Conservation (phyloP, 2,888 invertebrate species). For the Oegoconia quadripuncta region DNA sequence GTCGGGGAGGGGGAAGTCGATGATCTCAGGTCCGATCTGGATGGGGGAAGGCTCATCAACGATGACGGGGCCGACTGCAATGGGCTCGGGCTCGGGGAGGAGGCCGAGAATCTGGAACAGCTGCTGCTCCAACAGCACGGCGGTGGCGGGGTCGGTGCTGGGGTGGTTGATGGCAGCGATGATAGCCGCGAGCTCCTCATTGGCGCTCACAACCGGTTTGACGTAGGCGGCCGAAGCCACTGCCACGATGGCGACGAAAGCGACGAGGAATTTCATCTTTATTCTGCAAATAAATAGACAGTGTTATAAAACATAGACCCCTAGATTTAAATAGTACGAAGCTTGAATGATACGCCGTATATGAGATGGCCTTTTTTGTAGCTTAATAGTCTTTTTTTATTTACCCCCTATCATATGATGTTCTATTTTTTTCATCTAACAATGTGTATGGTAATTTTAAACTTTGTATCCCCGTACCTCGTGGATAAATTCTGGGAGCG, state of each 20-base stretch:
- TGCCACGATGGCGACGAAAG: slow-evolving; percentile 42
- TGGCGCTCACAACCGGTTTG: slow-evolving; percentile 22
- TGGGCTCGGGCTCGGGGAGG: slow-evolving; percentile 25
- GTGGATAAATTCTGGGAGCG: too few relatives aligned
- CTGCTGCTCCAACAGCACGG: slow-evolving; percentile 36
- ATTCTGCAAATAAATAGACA: slow-evolving; percentile 25
- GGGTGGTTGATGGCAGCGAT: slow-evolving; percentile 50
- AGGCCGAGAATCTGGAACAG: slow-evolving; percentile 32
- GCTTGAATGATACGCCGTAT: too few relatives aligned
- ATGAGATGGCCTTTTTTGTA: too few relatives aligned
- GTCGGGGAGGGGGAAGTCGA: slow-evolving; percentile 9
- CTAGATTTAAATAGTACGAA: too few relatives aligned
- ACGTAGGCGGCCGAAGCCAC: slow-evolving; percentile 36
- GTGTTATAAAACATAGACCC: not conserved
- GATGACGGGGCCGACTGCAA: slow-evolving; percentile 26
- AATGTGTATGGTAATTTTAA: too few relatives aligned
- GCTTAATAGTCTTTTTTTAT: too few relatives aligned
- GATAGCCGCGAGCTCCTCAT: slow-evolving; percentile 34
- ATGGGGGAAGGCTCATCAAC: slow-evolving; percentile 23
- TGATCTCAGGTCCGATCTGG: slow-evolving; percentile 17
- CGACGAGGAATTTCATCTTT: slow-evolving; percentile 55
- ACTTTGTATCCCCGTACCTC: too few relatives aligned
- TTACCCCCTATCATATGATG: too few relatives aligned
- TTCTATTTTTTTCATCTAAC: too few relatives aligned
- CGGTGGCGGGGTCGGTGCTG: slow-evolving; percentile 48